These are phyloP conservation scores for Clytia hemisphaerica DNA, from an alignment of 30 jellyfish, hydroid and myxozoan genomes.

Conservation along the genomic window DNA sequence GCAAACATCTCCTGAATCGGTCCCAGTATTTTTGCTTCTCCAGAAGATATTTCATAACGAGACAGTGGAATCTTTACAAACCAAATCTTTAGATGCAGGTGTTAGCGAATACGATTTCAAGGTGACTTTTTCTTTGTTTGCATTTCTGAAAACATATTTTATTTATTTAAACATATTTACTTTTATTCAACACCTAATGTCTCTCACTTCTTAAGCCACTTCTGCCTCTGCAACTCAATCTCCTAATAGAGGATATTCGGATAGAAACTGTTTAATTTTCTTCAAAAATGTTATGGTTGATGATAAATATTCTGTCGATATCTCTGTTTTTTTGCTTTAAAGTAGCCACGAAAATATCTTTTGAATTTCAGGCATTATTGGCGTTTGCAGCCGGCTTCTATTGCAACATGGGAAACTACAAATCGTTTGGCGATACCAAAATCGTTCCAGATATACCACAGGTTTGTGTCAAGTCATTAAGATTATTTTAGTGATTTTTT, in stretches of 20 bases:
- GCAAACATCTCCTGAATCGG: constrained; percentile 80
- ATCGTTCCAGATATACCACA: constrained; percentile 63
- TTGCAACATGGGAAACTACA: constrained; percentile 84
- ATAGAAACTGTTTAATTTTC: no score
- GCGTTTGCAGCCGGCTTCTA: constrained; percentile 86
- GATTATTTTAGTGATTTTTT: no score
- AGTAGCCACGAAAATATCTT: no score
- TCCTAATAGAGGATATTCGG: no score
- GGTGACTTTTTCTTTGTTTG: constrained; percentile 23
- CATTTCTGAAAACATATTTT: no score
- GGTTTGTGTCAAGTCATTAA: constrained; percentile 14
- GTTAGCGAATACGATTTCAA: constrained; percentile 65
- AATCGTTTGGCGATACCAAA: constrained; percentile 85
- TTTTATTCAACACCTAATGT: no score
- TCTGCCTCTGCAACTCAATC: no score
- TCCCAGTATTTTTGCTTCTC: constrained; percentile 55
- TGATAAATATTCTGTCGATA: no score
- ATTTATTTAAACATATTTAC: no score
- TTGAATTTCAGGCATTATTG: constrained; percentile 53
- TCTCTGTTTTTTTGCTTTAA: no score
- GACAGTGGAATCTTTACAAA: constrained; percentile 39
- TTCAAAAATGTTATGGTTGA: no score
- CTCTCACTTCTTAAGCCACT: no score
- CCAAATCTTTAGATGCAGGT: constrained; percentile 38
- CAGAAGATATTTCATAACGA: constrained; percentile 60